Evolutionary conservation across 1,140 invertebrate species (phyloP).

Genomic region (Micrasema minimum): DNA sequence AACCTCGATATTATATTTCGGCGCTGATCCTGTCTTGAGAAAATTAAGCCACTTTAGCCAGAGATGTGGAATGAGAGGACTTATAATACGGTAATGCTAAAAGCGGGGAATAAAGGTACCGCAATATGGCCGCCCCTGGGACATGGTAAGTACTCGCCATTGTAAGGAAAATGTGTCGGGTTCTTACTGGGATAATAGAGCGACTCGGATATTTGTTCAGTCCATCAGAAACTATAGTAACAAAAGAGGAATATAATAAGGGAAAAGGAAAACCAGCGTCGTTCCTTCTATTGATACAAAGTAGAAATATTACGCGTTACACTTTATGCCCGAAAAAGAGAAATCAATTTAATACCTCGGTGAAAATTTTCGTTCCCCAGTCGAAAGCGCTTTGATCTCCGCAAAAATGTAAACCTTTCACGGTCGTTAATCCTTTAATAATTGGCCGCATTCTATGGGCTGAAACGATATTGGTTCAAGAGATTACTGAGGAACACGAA

Average conservation of each 20-base stretch:
- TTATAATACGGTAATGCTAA: constrained; percentile 15
- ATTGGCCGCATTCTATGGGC: constrained; percentile 5
- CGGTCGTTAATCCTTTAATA: constrained; percentile 15
- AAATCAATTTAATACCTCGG: too few relatives aligned
- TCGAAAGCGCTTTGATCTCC: neutral
- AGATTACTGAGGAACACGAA: neutral
- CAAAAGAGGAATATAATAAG: too few relatives aligned
- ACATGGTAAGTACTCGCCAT: constrained; percentile 6
- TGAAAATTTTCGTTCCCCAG: too few relatives aligned
- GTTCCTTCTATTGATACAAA: too few relatives aligned
- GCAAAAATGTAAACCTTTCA: constrained; percentile 21
- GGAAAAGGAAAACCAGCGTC: too few relatives aligned
- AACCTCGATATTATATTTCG: neutral
- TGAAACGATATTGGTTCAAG: constrained; percentile 12
- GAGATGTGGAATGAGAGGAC: neutral
- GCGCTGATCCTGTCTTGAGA: constrained; percentile 1
- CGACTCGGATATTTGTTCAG: constrained; percentile 13
- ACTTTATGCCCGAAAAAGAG: too few relatives aligned
- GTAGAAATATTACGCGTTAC: too few relatives aligned
- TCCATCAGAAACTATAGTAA: neutral
- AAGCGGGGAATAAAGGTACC: constrained; percentile 9
- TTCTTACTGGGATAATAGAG: constrained; percentile 15
- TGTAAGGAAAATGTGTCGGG: constrained; percentile 5
- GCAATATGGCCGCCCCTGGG: neutral
- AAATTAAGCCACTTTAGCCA: constrained; percentile 21